Percentiles rank a stretch among this genome's conserved stretches.
phyloP scores from a whole-genome alignment of 2,888 invertebrate species.

The Apodemia zela region DNA sequence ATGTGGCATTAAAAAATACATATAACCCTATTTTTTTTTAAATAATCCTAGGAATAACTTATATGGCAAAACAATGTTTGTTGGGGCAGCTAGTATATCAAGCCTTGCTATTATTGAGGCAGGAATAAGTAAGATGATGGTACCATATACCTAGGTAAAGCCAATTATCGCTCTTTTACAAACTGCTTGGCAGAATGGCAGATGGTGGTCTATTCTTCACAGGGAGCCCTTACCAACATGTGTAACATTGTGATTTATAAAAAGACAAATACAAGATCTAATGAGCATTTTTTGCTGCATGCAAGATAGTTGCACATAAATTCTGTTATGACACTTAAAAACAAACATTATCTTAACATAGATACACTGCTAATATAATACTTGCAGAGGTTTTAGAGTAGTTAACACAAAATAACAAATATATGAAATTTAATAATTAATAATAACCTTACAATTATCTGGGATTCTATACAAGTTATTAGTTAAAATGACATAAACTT shows the following conservation, averaged over 20 bases:
- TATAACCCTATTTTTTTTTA: too few species aligned
- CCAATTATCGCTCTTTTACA: too few species aligned
- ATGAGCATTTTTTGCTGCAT: not conserved
- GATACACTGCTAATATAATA: not conserved
- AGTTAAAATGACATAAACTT: not conserved
- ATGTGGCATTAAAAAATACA: too few species aligned
- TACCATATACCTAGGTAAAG: too few species aligned
- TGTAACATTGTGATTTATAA: not conserved
- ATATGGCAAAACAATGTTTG: too few species aligned
- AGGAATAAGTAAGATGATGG: too few species aligned
- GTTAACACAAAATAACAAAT: slow-evolving; percentile 13
- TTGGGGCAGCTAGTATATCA: too few species aligned
- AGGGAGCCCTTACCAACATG: too few species aligned
- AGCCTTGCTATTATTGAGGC: too few species aligned
- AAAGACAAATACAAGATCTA: not conserved
- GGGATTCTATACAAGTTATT: not conserved
- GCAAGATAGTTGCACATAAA: not conserved
- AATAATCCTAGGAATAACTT: too few species aligned
- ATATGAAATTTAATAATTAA: not conserved
- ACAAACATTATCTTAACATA: not conserved
- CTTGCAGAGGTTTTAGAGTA: not conserved
- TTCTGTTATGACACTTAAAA: not conserved
- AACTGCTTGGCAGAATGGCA: too few species aligned
- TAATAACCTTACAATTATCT: not conserved
- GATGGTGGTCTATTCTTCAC: too few species aligned